phyloP scores from a whole-genome alignment of 2,113 vertebrate species.

The Madoqua kirkii region DNA sequence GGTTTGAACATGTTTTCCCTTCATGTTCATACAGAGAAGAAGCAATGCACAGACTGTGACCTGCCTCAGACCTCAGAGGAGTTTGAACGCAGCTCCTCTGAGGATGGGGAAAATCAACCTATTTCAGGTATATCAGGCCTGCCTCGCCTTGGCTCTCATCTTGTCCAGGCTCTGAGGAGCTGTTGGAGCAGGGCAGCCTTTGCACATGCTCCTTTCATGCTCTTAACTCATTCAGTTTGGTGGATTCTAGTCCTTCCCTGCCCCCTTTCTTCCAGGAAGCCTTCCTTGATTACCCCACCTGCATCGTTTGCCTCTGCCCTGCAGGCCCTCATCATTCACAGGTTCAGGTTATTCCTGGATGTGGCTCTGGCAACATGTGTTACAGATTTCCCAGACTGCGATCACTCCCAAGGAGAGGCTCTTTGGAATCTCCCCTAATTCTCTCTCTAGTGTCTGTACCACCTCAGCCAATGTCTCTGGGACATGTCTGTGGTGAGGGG shows the following conservation, averaged over 20 bases:
- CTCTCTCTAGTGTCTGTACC: background rate
- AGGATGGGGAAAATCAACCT: background rate
- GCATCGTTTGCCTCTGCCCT: background rate
- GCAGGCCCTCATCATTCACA: background rate
- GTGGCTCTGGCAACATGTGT: background rate
- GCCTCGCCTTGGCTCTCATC: background rate
- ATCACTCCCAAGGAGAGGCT: background rate
- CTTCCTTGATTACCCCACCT: background rate
- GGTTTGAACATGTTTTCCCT: background rate
- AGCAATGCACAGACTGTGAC: too few relatives aligned
- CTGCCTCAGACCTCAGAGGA: background rate
- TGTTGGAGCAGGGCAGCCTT: background rate
- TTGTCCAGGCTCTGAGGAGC: background rate
- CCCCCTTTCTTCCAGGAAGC: background rate
- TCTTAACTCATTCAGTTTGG: background rate
- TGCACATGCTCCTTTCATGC: background rate
- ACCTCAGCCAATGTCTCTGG: background rate
- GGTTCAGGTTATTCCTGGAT: background rate
- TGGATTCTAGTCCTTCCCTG: background rate
- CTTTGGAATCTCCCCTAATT: background rate
- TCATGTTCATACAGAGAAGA: background rate
- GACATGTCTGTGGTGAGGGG: fast-evolving
- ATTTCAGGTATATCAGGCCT: background rate
- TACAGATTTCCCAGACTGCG: background rate
- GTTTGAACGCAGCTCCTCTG: background rate